Evolutionary conservation across 1,140 invertebrate species (phyloP).

Genomic region (Stegodyphus mimosarum): DNA sequence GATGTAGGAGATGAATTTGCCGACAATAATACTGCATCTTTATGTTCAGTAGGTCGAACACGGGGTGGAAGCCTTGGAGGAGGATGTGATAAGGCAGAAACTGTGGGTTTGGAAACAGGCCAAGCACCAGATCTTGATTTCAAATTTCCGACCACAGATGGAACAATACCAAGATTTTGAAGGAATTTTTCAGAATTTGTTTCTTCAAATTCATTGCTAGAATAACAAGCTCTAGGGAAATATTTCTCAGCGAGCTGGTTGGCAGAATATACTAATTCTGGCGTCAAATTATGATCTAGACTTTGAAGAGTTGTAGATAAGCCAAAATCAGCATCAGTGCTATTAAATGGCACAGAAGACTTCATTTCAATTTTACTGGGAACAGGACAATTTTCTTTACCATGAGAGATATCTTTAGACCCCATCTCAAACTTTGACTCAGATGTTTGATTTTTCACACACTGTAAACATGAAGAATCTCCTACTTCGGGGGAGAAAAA

Average conservation of each 20-base stretch:
- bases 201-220: constrained; percentile 30
- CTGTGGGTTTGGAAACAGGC: not conserved
- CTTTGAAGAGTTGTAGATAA: constrained; percentile 57
- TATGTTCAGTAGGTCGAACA: constrained; percentile 15
- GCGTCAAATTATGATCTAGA: constrained; percentile 55
- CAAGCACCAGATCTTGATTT: constrained; percentile 27
- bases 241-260: constrained; percentile 54
- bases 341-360: constrained; percentile 10
- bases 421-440: constrained; percentile 17
- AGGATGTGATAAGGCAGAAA: constrained; percentile 28
- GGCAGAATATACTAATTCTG: constrained; percentile 58
- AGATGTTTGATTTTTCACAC: not conserved
- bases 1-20: constrained; percentile 27
- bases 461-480: not conserved
- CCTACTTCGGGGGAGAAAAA: not conserved
- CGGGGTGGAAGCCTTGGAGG: constrained; percentile 37
- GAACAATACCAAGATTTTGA: constrained; percentile 43
- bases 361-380: constrained; percentile 21
- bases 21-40: constrained; percentile 8
- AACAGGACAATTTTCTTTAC: constrained; percentile 54
- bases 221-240: constrained; percentile 37
- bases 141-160: constrained; percentile 6
- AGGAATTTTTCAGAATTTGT: constrained; percentile 46
- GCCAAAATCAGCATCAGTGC: constrained; percentile 37
- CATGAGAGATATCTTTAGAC: constrained; percentile 51